Evolutionary conservation across 2,113 vertebrate species (phyloP), one percentile per base, ranked within the genome.

Genomic region (Gambusia affinis): DNA sequence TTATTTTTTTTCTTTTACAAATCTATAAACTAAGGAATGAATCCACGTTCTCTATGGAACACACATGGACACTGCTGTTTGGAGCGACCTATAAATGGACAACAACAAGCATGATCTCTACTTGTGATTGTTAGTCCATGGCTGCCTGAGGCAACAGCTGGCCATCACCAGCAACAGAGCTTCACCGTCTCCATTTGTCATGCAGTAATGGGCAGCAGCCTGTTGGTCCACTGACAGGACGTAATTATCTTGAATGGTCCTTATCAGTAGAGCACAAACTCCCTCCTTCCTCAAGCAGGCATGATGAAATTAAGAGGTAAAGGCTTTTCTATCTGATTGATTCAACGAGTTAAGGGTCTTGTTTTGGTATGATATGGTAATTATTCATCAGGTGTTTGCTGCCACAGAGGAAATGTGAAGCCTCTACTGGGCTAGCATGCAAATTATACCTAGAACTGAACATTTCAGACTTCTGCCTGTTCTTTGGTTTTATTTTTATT

Each of bases 291-390:
- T 73, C 39, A 74, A 75, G 73, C 44, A 39, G 65, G 72, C 14
- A 39, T 64, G 75, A 85, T 78, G 47, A 70, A 70, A 81, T 75
- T 22, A 27, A 69, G 62, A 60, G 65, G 74, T 79, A 76, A 83
- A 77, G 78, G 67, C 74, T 74, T 39, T 44, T 11, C 47, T 28
- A 73, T 76, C 44, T 75, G 74, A 79, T 66, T 75, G 57, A 78
- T 28, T 51, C 33, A 61, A 39, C 73, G 67, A 73, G 74, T 80
- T 62, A 79, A 70, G 69, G 33, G 30, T 73, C 42, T 76, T 79
- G 76, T 86, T 80, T 88, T 75, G 39, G 74, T 51, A 19, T 60
- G 31, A 70, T 75, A 67, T 70, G 76, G 87, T 66, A 76, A 81
- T 78, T 54, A 54, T 24, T 19, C 19, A 19, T 54, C 19, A 51